Percentiles rank a stretch among this genome's conserved stretches.
Evolutionary conservation across 2,888 invertebrate genomes (phyloP).

Genomic region (Rhingia rostrata): DNA sequence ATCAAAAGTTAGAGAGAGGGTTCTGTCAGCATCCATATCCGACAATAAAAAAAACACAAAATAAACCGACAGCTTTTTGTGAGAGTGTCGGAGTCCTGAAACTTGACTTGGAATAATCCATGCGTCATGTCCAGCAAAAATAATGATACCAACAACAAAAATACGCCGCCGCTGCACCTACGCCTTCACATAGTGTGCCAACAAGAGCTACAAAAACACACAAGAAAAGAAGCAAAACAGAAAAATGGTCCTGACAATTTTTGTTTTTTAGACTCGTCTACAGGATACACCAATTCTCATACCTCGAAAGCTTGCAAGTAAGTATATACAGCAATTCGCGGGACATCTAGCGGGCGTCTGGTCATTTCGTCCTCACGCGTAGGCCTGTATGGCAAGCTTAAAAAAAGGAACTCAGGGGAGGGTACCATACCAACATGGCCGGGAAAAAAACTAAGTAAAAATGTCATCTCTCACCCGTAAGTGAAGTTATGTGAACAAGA

Average conservation of each 20-base stretch:
- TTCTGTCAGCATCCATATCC: conserved; percentile 14
- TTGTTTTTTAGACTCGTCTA: conserved; percentile 58
- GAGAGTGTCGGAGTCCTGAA: conserved; percentile 45
- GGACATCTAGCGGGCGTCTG: conserved; percentile 54
- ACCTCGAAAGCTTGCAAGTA: conserved; percentile 50
- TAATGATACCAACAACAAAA: conserved; percentile 43
- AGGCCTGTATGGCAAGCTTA: conserved; percentile 45
- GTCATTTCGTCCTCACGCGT: conserved; percentile 62
- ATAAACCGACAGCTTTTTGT: conserved; percentile 38
- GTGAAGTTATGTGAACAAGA: conserved; percentile 57
- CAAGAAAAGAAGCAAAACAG: conserved; percentile 28
- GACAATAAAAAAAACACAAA: conserved; percentile 10
- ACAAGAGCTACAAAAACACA: conserved; percentile 39
- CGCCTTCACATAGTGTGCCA: conserved; percentile 42
- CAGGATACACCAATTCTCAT: conserved; percentile 44
- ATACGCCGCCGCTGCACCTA: conserved; percentile 42
- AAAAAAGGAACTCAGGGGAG: conserved; percentile 17
- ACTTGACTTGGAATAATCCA: conserved; percentile 66
- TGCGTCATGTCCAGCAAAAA: conserved; percentile 60
- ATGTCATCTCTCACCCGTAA: conserved; percentile 68
- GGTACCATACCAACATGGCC: conserved; percentile 19
- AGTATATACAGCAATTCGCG: conserved; percentile 56
- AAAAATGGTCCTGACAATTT: conserved; percentile 26
- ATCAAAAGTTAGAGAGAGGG: conserved; percentile 2
- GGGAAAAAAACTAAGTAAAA: conserved; percentile 67